Percentiles rank a stretch among this genome's conserved stretches.
phyloP scores from a whole-genome alignment of 2,113 vertebrate species.

The Hypanus sabinus region DNA sequence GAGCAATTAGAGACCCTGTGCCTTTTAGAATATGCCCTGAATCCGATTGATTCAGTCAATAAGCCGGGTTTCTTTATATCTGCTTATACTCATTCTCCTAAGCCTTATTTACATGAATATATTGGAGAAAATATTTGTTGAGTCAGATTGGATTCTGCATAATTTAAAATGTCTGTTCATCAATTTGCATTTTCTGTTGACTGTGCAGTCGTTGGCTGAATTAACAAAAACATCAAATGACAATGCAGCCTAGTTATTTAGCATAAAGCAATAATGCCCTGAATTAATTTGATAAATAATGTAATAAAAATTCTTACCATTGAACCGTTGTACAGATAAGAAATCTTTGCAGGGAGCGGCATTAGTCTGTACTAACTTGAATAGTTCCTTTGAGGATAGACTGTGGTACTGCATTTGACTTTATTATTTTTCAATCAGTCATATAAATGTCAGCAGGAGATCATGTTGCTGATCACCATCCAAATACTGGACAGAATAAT shows the following conservation, averaged over 20 bases:
- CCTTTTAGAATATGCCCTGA: background rate
- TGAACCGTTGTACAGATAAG: background rate
- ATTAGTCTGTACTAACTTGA: background rate
- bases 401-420: background rate
- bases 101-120: background rate
- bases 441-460: background rate
- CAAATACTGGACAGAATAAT: background rate
- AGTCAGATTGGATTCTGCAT: background rate
- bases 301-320: background rate
- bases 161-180: slow-evolving; percentile 2
- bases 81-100: background rate
- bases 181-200: background rate
- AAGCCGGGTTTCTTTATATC: background rate
- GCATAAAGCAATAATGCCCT: background rate
- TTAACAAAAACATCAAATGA: background rate
- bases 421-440: background rate
- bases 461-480: background rate
- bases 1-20: background rate
- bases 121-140: background rate
- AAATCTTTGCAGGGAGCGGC: background rate
- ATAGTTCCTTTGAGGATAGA: background rate
- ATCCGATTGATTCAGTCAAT: background rate
- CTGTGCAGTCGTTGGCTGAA: background rate
- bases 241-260: background rate
- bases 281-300: background rate